Conservation (phyloP, 2,113 vertebrate genomes). For the Anolis carolinensis region DNA sequence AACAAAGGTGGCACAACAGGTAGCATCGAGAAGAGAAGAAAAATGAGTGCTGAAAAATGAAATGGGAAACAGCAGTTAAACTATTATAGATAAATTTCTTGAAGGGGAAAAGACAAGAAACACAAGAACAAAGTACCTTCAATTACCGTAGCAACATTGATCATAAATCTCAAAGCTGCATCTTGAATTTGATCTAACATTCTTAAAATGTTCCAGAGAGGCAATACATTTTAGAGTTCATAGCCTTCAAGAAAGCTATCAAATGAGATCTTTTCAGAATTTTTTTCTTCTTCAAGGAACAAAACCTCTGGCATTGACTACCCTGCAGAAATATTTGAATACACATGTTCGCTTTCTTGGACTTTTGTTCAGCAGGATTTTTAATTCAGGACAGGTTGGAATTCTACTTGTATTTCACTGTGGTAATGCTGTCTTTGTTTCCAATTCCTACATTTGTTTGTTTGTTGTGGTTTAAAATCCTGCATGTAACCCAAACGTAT, state of each 20-base stretch:
- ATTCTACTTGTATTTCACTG: not conserved
- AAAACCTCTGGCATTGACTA: not conserved
- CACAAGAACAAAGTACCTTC: too few species aligned
- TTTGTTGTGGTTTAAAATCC: not conserved
- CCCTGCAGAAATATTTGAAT: not conserved
- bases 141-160: not conserved
- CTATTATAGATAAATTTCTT: not conserved
- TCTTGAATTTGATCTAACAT: not conserved
- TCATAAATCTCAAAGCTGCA: not conserved
- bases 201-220: not conserved
- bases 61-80: not conserved
- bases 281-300: not conserved
- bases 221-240: not conserved
- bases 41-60: not conserved
- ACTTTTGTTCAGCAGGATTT: not conserved
- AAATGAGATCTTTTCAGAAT: too few species aligned
- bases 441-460: not conserved
- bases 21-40: not conserved
- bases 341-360: too few species aligned
- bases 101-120: not conserved
- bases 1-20: not conserved
- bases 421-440: not conserved
- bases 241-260: not conserved
- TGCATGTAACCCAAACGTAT: too few species aligned
- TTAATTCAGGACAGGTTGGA: not conserved